Evolutionary conservation across 2,888 invertebrate genomes (phyloP).

Genomic region (Sphecodes monilicornis): DNA sequence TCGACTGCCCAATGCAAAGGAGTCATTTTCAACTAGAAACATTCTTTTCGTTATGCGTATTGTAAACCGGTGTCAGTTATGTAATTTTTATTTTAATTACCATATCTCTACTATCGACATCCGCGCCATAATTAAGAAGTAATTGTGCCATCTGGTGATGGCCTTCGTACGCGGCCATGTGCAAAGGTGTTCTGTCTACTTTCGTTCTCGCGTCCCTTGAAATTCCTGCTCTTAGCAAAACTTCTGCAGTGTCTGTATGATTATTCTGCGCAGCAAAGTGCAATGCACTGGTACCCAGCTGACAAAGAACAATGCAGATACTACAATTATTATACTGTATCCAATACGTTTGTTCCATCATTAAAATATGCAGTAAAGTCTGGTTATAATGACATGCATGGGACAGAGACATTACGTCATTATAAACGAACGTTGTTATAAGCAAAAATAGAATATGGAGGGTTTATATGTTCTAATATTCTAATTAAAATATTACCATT

Average conservation of each 20-base stretch:
- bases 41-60: constrained; percentile 12
- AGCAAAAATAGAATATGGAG: no score
- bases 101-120: constrained; percentile 92
- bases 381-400: no score
- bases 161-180: constrained; percentile 94
- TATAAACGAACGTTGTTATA: no score
- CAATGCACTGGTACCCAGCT: constrained; percentile 95
- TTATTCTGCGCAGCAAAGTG: constrained; percentile 95
- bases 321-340: neutral
- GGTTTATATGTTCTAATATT: no score
- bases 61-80: neutral
- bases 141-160: constrained; percentile 90
- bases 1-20: constrained; percentile 98
- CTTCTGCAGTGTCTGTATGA: constrained; percentile 91
- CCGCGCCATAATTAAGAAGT: constrained; percentile 89
- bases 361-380: constrained; percentile 12
- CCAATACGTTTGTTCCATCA: neutral
- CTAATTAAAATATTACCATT: no score
- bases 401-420: no score
- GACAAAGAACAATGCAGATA: constrained; percentile 61
- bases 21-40: constrained; percentile 92
- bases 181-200: constrained; percentile 96
- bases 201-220: constrained; percentile 96
- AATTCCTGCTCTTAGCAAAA: constrained; percentile 93
- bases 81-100: constrained; percentile 75